phyloP scores from a whole-genome alignment of 2,797 vertebrate genomes.

The Alcedo atthis region DNA sequence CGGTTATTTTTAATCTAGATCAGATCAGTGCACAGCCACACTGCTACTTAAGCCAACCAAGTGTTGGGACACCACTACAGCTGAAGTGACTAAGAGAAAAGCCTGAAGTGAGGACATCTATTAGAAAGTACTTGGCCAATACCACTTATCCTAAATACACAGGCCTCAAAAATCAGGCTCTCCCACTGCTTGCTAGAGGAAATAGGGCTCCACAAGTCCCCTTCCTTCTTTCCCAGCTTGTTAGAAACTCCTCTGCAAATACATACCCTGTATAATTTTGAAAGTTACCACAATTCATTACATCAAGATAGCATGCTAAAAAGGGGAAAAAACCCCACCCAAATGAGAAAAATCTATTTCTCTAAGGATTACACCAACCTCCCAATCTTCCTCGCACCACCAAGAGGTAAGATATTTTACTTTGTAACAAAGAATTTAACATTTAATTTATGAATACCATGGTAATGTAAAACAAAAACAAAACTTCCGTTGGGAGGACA shows the following conservation, averaged over 20 bases:
- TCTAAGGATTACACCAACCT: neutral
- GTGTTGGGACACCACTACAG: neutral
- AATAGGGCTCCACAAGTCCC: neutral
- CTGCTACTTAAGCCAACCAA: neutral
- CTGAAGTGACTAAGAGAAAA: neutral
- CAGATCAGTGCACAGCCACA: neutral
- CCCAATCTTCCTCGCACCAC: neutral
- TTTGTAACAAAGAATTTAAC: neutral
- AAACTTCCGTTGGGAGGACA: neutral
- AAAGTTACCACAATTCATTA: neutral
- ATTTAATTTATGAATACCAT: neutral
- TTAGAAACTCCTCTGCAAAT: neutral
- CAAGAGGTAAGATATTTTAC: neutral
- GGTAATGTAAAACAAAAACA: neutral
- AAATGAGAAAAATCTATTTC: neutral
- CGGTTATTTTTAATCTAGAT: constrained; percentile 1
- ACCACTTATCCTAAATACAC: neutral
- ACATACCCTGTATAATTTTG: neutral
- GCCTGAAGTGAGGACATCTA: neutral
- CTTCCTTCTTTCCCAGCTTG: neutral
- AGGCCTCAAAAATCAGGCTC: neutral
- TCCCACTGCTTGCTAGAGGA: neutral
- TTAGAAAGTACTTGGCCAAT: neutral
- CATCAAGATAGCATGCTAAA: neutral
- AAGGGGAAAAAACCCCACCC: neutral